Evolutionary conservation across 1,140 invertebrate species (phyloP).

Genomic region (Drosophila bipectinata): DNA sequence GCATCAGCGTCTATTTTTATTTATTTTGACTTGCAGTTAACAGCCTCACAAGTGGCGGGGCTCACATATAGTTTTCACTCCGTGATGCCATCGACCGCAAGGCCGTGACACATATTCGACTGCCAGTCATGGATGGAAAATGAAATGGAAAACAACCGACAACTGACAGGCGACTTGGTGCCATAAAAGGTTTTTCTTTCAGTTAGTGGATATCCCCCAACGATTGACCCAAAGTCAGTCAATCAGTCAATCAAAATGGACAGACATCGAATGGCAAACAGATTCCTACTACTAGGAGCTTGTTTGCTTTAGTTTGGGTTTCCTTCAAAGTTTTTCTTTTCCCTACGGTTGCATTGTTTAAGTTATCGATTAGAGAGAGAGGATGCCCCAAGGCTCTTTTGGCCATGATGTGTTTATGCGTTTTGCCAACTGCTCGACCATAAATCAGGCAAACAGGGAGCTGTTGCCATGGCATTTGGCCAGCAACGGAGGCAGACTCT

Average conservation of each 20-base stretch:
- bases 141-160: slow-evolving; percentile 40
- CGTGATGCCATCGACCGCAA: slow-evolving; percentile 8
- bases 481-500: slow-evolving; percentile 39
- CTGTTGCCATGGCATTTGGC: slow-evolving; percentile 47
- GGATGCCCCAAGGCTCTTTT: slow-evolving; percentile 21
- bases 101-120: slow-evolving; percentile 69
- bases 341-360: slow-evolving; percentile 27
- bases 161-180: slow-evolving; percentile 30
- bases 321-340: neutral
- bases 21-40: slow-evolving; percentile 18
- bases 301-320: slow-evolving; percentile 31
- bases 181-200: slow-evolving; percentile 15
- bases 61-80: neutral
- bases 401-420: slow-evolving; percentile 67
- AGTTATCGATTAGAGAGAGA: slow-evolving; percentile 27
- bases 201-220: slow-evolving; percentile 12
- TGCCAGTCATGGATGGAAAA: slow-evolving; percentile 47
- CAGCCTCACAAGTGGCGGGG: neutral
- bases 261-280: slow-evolving; percentile 26
- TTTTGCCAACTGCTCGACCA: slow-evolving; percentile 44
- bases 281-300: slow-evolving; percentile 30
- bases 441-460: slow-evolving; percentile 51
- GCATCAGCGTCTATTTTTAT: slow-evolving; percentile 51
- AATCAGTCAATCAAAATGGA: slow-evolving; percentile 22
- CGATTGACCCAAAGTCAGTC: slow-evolving; percentile 27